Evolutionary conservation across 2,797 vertebrate species (phyloP).

Genomic region (Nannoperca australis): DNA sequence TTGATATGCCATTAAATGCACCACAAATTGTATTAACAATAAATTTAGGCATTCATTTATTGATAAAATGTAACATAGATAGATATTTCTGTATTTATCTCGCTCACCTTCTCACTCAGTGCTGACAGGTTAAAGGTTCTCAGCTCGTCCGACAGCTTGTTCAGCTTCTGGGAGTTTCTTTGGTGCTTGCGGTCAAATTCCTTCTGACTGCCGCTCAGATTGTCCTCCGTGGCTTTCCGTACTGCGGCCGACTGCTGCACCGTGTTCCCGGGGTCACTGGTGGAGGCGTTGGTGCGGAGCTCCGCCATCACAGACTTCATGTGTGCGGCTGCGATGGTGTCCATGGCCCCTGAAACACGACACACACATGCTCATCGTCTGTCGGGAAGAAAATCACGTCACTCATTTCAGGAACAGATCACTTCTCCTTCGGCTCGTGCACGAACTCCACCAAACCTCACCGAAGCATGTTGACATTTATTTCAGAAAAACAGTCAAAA

Average conservation of each 20-base stretch:
- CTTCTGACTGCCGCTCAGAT: slow-evolving; percentile 83
- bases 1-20: too few species aligned
- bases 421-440: neutral
- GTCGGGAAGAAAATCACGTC: neutral
- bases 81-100: neutral
- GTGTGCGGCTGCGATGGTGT: slow-evolving; percentile 91
- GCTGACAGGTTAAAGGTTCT: slow-evolving; percentile 87
- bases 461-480: neutral
- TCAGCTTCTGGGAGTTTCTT: slow-evolving; percentile 88
- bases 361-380: neutral
- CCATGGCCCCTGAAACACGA: slow-evolving; percentile 88
- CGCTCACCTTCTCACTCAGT: slow-evolving; percentile 88
- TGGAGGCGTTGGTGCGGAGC: slow-evolving; percentile 85
- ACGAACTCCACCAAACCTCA: neutral
- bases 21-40: too few species aligned
- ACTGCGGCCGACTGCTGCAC: slow-evolving; percentile 84
- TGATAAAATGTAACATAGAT: too few species aligned
- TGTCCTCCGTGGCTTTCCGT: slow-evolving; percentile 86
- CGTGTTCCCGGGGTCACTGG: slow-evolving; percentile 76
- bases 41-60: too few species aligned
- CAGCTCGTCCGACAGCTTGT: slow-evolving; percentile 89
- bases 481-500: neutral
- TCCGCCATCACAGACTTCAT: slow-evolving; percentile 88
- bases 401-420: neutral
- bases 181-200: slow-evolving; percentile 89